A percentile compares a stretch with the other conserved stretches of the same genome.
Conservation (phyloP, 2,113 vertebrate species). For the Phasianus colchicus region DNA sequence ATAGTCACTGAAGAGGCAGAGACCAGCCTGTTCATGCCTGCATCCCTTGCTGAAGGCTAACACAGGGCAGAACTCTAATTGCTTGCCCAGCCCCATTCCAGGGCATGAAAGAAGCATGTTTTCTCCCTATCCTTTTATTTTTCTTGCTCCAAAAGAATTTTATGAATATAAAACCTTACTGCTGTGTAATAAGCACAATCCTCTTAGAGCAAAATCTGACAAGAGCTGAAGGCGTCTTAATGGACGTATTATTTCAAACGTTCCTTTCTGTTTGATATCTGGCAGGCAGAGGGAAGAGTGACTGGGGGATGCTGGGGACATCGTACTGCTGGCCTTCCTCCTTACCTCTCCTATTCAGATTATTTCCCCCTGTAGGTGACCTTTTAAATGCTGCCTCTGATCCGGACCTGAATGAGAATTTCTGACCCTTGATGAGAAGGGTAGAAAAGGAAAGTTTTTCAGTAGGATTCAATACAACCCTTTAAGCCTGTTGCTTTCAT, state of each 20-base stretch:
- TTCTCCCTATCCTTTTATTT: not conserved
- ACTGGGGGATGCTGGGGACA: not conserved
- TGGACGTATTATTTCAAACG: constrained; percentile 38
- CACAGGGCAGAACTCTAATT: not conserved
- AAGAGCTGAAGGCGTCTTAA: constrained; percentile 19
- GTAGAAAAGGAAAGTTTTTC: not conserved
- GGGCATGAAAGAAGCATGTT: not conserved
- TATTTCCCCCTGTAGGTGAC: not conserved
- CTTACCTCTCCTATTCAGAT: not conserved
- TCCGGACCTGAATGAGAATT: not conserved
- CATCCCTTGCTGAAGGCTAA: not conserved
- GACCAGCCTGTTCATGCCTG: not conserved
- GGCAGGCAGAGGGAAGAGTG: not conserved
- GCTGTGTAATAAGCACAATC: constrained; percentile 36
- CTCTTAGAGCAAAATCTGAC: constrained; percentile 46
- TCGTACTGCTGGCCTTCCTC: not conserved
- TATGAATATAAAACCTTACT: not conserved
- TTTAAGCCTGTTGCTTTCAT: constrained; percentile 77
- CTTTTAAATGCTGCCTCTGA: not conserved
- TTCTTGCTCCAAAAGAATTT: not conserved
- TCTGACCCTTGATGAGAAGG: constrained; percentile 15
- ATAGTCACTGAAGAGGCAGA: not conserved
- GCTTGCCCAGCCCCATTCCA: constrained; percentile 34
- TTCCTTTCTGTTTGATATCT: constrained; percentile 3
- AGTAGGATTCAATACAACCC: constrained; percentile 69